phyloP scores from a whole-genome alignment of 2,888 invertebrate species.

The Enchytraeus crypticus region DNA sequence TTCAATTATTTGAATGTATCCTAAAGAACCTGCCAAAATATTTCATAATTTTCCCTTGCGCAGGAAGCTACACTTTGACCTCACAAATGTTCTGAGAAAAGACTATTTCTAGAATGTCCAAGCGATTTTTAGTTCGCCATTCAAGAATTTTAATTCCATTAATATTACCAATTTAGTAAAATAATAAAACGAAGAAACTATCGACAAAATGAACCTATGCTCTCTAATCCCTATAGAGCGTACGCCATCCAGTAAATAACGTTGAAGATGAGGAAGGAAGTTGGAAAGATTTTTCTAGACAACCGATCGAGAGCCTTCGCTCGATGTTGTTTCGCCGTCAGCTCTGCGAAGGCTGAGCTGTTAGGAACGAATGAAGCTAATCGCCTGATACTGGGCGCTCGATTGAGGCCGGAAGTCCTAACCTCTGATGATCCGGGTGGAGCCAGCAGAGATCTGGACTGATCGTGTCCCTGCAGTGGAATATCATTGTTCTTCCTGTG shows the following conservation, averaged over 20 bases:
- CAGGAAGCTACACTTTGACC: too few species aligned
- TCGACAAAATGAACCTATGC: too few species aligned
- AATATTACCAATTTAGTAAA: too few species aligned
- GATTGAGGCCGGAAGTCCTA: not conserved
- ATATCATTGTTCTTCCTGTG: not conserved
- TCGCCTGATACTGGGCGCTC: not conserved
- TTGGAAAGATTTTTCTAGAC: not conserved
- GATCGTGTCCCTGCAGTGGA: not conserved
- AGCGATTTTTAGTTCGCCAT: too few species aligned
- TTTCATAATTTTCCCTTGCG: too few species aligned
- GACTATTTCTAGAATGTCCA: too few species aligned
- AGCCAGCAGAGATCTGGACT: not conserved
- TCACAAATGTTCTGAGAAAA: too few species aligned
- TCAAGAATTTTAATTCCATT: too few species aligned
- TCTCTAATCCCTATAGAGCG: not conserved
- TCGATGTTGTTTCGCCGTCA: not conserved
- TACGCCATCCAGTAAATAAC: not conserved
- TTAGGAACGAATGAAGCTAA: not conserved
- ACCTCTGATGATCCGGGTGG: not conserved
- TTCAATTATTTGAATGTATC: too few species aligned
- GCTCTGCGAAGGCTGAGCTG: not conserved
- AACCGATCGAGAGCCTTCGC: not conserved
- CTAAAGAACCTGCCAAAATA: too few species aligned
- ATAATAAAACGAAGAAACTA: too few species aligned
- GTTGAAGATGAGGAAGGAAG: not conserved